Evolutionary conservation across 2,113 vertebrate species (phyloP).

Genomic region (Alosa alosa): DNA sequence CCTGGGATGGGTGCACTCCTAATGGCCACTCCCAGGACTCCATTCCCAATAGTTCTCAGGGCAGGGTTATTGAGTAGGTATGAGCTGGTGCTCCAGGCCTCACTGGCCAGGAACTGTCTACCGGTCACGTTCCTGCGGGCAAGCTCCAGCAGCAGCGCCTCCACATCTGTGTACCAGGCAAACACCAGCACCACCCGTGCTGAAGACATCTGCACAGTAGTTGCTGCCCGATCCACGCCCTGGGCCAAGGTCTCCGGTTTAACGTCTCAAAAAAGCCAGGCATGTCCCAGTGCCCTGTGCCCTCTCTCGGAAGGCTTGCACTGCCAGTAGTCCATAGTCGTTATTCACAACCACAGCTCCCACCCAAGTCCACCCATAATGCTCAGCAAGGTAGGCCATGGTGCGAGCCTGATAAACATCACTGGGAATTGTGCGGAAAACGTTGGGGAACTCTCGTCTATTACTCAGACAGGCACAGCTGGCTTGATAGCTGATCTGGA

Average conservation of each 20-base stretch:
- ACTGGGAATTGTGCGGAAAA: constrained; percentile 76
- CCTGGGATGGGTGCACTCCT: constrained; percentile 63
- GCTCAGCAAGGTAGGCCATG: constrained; percentile 64
- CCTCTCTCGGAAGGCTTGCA: constrained; percentile 66
- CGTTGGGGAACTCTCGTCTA: constrained; percentile 63
- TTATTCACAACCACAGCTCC: constrained; percentile 66
- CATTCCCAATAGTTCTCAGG: constrained; percentile 57
- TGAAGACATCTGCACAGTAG: constrained; percentile 61
- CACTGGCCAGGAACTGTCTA: constrained; percentile 69
- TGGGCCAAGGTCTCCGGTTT: constrained; percentile 54
- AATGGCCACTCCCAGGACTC: constrained; percentile 71
- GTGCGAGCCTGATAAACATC: constrained; percentile 70
- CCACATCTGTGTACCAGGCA: constrained; percentile 66
- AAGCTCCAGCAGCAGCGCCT: constrained; percentile 63
- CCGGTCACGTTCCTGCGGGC: constrained; percentile 64
- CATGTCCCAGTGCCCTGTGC: constrained; percentile 59
- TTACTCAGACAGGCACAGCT: constrained; percentile 72
- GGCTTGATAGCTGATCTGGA: constrained; percentile 71
- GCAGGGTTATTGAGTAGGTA: constrained; percentile 51
- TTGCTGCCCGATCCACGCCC: constrained; percentile 59
- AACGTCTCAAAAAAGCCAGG: constrained; percentile 70
- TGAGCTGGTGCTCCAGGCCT: constrained; percentile 68
- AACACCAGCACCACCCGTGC: constrained; percentile 71
- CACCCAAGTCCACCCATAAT: constrained; percentile 70
- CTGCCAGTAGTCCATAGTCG: constrained; percentile 64